Evolutionary conservation across 2,797 vertebrate genomes (phyloP).

Genomic region (Takifugu rubripes): DNA sequence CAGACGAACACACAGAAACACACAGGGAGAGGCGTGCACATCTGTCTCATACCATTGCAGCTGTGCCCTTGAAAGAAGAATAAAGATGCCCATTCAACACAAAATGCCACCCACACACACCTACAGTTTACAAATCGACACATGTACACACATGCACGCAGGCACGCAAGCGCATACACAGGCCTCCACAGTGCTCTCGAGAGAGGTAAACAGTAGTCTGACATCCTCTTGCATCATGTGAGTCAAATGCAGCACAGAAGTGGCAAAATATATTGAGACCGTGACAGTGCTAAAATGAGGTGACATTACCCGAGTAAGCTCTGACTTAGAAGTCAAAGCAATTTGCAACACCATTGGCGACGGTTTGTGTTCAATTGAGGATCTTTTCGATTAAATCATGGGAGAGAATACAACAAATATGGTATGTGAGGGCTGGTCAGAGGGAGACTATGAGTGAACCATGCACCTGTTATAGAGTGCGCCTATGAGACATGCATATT

Average conservation of each 20-base stretch:
- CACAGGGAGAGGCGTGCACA: slow-evolving; percentile 20
- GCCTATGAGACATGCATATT: slow-evolving; percentile 18
- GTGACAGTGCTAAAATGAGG: slow-evolving; percentile 70
- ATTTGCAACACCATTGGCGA: slow-evolving; percentile 58
- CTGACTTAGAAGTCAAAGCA: slow-evolving; percentile 63
- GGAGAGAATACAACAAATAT: slow-evolving; percentile 46
- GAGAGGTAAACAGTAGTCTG: slow-evolving; percentile 74
- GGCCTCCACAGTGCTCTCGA: slow-evolving; percentile 58
- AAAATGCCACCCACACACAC: slow-evolving; percentile 68
- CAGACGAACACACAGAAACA: neutral
- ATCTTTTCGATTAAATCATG: slow-evolving; percentile 57
- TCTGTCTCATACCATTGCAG: slow-evolving; percentile 38
- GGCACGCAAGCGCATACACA: slow-evolving; percentile 33
- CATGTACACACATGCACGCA: neutral
- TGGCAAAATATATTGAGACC: slow-evolving; percentile 69
- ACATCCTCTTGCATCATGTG: slow-evolving; percentile 77
- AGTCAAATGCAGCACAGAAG: slow-evolving; percentile 67
- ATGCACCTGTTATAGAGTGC: slow-evolving; percentile 12
- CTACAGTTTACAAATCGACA: slow-evolving; percentile 44
- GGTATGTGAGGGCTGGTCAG: slow-evolving; percentile 14
- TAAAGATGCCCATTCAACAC: slow-evolving; percentile 67
- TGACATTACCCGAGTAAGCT: slow-evolving; percentile 62
- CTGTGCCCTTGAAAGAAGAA: slow-evolving; percentile 53
- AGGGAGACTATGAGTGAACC: slow-evolving; percentile 9
- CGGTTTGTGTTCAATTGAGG: slow-evolving; percentile 46